These are phyloP conservation scores for Benthosema pterotum DNA, from an alignment of 2,797 vertebrate genomes.

Conservation along the genomic window DNA sequence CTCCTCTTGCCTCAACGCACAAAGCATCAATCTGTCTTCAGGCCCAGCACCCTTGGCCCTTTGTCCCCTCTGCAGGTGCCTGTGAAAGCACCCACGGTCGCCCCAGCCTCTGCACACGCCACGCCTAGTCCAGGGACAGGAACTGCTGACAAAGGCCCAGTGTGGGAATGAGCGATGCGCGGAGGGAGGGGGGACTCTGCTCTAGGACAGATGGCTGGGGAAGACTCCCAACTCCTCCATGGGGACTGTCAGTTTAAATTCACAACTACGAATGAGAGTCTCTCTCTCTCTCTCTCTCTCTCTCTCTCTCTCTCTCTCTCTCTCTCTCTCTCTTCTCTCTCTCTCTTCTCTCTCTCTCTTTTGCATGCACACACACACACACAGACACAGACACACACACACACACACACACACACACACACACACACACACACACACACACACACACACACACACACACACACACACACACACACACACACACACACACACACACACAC, in stretches of 20 bases:
- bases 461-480: too few species aligned
- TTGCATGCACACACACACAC: too few species aligned
- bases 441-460: too few species aligned
- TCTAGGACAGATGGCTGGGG: constrained; percentile 88
- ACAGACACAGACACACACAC: background rate
- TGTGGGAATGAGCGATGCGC: constrained; percentile 89
- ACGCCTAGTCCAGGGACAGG: constrained; percentile 90
- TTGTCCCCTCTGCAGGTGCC: constrained; percentile 98
- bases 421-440: too few species aligned
- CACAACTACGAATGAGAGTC: constrained; percentile 57
- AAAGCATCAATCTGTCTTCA: constrained; percentile 99
- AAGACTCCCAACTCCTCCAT: constrained; percentile 80
- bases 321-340: too few species aligned
- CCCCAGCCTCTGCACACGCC: constrained; percentile 85
- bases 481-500: too few species aligned
- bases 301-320: background rate
- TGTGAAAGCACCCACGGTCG: constrained; percentile 91
- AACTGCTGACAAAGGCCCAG: constrained; percentile 91
- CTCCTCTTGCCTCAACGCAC: constrained; percentile 84
- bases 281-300: background rate
- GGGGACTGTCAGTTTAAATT: constrained; percentile 78
- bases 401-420: background rate
- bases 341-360: too few species aligned
- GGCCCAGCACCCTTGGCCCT: constrained; percentile 91
- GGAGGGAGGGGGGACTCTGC: constrained; percentile 75